A percentile compares a stretch with the other conserved stretches of the same genome.
Evolutionary conservation across 2,888 invertebrate species (phyloP).

Genomic region (Epiblema foenella): DNA sequence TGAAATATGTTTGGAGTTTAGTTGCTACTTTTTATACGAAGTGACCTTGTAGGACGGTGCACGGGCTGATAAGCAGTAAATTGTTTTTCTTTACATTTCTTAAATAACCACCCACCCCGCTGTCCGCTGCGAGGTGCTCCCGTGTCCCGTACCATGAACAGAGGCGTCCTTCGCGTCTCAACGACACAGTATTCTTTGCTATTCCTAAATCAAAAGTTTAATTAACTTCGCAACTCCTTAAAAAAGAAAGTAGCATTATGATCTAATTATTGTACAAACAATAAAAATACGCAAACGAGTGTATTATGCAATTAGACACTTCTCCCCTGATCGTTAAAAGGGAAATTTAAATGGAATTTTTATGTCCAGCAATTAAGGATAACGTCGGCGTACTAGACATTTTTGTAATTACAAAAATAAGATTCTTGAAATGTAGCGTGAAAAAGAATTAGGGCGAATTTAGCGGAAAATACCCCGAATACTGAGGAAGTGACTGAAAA

Average conservation of each 20-base stretch:
- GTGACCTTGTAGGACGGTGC: constrained; percentile 70
- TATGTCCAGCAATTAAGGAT: constrained; percentile 85
- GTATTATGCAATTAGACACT: constrained; percentile 85
- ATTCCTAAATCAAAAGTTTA: constrained; percentile 74
- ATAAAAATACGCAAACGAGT: constrained; percentile 86
- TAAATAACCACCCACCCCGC: constrained; percentile 68
- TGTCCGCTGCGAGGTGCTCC: constrained; percentile 48
- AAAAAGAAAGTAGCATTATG: constrained; percentile 80
- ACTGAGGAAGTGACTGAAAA: constrained; percentile 48
- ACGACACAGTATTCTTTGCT: constrained; percentile 70
- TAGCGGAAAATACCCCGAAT: constrained; percentile 74
- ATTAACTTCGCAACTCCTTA: constrained; percentile 72
- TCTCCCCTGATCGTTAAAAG: constrained; percentile 83
- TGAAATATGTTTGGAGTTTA: constrained; percentile 55
- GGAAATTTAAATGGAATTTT: constrained; percentile 86
- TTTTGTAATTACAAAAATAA: constrained; percentile 86
- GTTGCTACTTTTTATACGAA: constrained; percentile 64
- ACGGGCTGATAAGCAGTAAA: constrained; percentile 79
- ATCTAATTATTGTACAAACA: constrained; percentile 84
- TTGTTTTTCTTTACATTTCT: constrained; percentile 82
- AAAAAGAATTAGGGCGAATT: constrained; percentile 82
- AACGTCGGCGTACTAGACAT: constrained; percentile 84
- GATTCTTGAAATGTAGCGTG: constrained; percentile 85
- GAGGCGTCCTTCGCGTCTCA: constrained; percentile 58
- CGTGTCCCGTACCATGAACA: constrained; percentile 55